Evolutionary conservation across 2,888 invertebrate species (phyloP).

Genomic region (Leistus spinibarbis): DNA sequence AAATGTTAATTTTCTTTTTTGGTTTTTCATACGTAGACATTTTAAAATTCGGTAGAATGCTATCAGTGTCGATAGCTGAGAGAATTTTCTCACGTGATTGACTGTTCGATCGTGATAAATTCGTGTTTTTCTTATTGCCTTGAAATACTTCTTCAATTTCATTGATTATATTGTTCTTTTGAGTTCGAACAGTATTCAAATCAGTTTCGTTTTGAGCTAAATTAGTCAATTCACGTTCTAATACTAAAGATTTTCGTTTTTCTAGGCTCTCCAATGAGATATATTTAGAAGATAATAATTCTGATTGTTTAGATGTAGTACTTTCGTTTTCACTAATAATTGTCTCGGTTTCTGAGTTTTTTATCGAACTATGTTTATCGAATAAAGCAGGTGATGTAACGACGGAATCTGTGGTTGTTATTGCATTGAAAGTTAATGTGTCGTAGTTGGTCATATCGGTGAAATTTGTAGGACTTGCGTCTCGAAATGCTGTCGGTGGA

Average conservation of each 20-base stretch:
- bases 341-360: slow-evolving; percentile 44
- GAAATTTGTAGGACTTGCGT: slow-evolving; percentile 52
- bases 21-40: slow-evolving; percentile 57
- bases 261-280: slow-evolving; percentile 55
- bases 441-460: slow-evolving; percentile 46
- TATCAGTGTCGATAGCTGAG: slow-evolving; percentile 12
- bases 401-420: slow-evolving; percentile 51
- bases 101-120: slow-evolving; percentile 30
- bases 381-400: slow-evolving; percentile 55
- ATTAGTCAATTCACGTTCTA: slow-evolving; percentile 56
- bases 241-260: slow-evolving; percentile 55
- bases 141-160: slow-evolving; percentile 47
- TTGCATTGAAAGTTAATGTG: slow-evolving; percentile 44
- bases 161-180: slow-evolving; percentile 43
- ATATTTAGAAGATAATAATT: slow-evolving; percentile 51
- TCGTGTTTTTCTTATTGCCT: slow-evolving; percentile 35
- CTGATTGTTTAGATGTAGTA: slow-evolving; percentile 45
- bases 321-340: slow-evolving; percentile 45
- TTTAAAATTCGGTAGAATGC: slow-evolving; percentile 56
- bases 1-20: slow-evolving; percentile 55
- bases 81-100: slow-evolving; percentile 28
- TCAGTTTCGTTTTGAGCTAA: slow-evolving; percentile 47
- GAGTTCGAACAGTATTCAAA: slow-evolving; percentile 17
- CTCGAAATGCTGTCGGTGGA: slow-evolving; percentile 65
- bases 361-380: slow-evolving; percentile 52